Evolutionary conservation across 1,140 invertebrate species (phyloP).

Genomic region (Drosophila paulistorum): DNA sequence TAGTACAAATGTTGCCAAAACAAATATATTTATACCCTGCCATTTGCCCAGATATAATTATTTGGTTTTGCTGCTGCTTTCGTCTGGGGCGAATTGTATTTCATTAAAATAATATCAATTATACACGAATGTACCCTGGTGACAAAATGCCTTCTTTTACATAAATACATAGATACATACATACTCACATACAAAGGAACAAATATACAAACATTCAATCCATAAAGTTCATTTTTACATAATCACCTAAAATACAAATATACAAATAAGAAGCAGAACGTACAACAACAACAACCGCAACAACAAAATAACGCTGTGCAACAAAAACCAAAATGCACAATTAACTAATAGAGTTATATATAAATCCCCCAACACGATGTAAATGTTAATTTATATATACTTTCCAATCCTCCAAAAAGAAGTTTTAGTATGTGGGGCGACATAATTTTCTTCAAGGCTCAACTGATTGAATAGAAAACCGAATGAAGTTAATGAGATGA

Average conservation of each 20-base stretch:
- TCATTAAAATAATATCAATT: slow-evolving; percentile 7
- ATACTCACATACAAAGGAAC: slow-evolving; percentile 17
- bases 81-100: no score
- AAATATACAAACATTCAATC: background rate
- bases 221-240: slow-evolving; percentile 34
- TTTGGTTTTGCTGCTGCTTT: background rate
- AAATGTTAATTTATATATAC: no score
- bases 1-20: slow-evolving; percentile 3
- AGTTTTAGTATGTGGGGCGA: no score
- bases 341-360: background rate
- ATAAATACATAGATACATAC: slow-evolving; percentile 21
- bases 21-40: no score
- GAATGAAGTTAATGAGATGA: no score
- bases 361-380: background rate
- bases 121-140: slow-evolving; percentile 69
- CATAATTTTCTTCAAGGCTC: no score
- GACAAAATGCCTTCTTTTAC: slow-evolving; percentile 73
- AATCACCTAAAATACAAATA: slow-evolving; percentile 78
- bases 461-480: no score
- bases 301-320: background rate
- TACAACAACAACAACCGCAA: slow-evolving; percentile 15
- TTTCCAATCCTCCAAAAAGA: no score
- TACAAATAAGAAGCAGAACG: slow-evolving; percentile 7
- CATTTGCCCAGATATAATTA: background rate
- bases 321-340: background rate